phyloP scores from a whole-genome alignment of 2,113 vertebrate genomes.

The Poecilia latipinna region DNA sequence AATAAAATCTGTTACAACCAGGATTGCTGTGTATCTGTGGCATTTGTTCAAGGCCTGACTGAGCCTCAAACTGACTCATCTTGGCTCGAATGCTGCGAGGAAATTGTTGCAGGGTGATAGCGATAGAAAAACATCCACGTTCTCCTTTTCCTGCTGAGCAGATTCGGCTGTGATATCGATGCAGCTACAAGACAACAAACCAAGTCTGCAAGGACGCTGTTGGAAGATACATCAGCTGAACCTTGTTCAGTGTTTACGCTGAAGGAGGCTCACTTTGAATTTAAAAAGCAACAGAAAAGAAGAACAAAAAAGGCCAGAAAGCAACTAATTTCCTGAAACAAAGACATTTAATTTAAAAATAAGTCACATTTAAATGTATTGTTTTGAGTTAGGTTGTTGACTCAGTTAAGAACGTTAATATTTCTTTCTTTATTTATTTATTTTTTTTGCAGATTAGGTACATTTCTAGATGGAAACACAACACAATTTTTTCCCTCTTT shows the following conservation, averaged over 20 bases:
- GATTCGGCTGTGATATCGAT: conserved; percentile 14
- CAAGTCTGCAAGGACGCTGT: conserved; percentile 21
- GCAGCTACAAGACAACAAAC: conserved; percentile 10
- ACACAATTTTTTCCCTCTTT: too few species aligned
- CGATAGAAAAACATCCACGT: conserved; percentile 19
- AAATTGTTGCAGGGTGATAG: conserved; percentile 40
- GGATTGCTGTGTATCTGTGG: conserved; percentile 35
- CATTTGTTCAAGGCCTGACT: conserved; percentile 46
- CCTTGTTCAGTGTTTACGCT: background rate
- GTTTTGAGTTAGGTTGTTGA: too few species aligned
- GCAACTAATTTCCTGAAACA: too few species aligned
- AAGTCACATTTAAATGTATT: too few species aligned
- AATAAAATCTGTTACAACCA: conserved; percentile 32
- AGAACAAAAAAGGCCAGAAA: background rate
- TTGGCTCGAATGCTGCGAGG: conserved; percentile 50
- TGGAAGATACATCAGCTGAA: conserved; percentile 23
- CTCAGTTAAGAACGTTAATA: too few species aligned
- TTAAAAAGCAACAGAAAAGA: background rate
- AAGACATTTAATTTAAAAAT: too few species aligned
- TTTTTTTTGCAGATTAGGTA: too few species aligned
- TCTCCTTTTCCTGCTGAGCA: conserved; percentile 23
- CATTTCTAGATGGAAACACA: too few species aligned
- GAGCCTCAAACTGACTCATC: conserved; percentile 59
- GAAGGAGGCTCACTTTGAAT: background rate
- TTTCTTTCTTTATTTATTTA: too few species aligned